Conservation (phyloP, 2,888 invertebrate species). For the Danaus chrysippus region DNA sequence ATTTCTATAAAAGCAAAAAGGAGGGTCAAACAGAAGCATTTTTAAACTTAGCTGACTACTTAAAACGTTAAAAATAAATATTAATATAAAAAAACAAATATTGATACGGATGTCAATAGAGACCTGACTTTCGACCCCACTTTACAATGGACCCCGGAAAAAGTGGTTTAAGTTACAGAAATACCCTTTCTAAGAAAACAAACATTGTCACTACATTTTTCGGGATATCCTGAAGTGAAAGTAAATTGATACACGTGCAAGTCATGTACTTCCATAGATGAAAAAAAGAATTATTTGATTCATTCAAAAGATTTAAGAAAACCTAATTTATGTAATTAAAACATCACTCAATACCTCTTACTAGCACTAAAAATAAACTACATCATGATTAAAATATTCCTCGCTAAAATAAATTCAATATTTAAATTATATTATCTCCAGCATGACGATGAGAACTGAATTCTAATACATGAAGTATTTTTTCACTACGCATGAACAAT, state of each 20-base stretch:
- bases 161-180: slow-evolving; percentile 57
- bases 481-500: too few relatives aligned
- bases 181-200: slow-evolving; percentile 59
- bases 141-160: slow-evolving; percentile 55
- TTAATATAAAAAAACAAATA: slow-evolving; percentile 28
- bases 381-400: too few relatives aligned
- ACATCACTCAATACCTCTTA: too few relatives aligned
- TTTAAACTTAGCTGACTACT: slow-evolving; percentile 52
- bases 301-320: too few relatives aligned
- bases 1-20: slow-evolving; percentile 8
- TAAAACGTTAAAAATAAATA: slow-evolving; percentile 48
- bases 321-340: too few relatives aligned
- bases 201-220: slow-evolving; percentile 52
- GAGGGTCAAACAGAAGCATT: slow-evolving; percentile 18
- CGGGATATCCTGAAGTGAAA: slow-evolving; percentile 30
- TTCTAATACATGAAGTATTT: too few relatives aligned
- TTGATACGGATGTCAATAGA: slow-evolving; percentile 69
- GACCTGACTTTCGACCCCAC: slow-evolving; percentile 61
- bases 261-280: background rate
- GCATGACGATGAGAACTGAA: too few relatives aligned
- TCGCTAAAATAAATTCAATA: too few relatives aligned
- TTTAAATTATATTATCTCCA: too few relatives aligned
- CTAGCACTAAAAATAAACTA: too few relatives aligned
- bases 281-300: too few relatives aligned
- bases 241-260: slow-evolving; percentile 12